Evolutionary conservation across 2,797 vertebrate species (phyloP).

Genomic region (Erethizon dorsatum): DNA sequence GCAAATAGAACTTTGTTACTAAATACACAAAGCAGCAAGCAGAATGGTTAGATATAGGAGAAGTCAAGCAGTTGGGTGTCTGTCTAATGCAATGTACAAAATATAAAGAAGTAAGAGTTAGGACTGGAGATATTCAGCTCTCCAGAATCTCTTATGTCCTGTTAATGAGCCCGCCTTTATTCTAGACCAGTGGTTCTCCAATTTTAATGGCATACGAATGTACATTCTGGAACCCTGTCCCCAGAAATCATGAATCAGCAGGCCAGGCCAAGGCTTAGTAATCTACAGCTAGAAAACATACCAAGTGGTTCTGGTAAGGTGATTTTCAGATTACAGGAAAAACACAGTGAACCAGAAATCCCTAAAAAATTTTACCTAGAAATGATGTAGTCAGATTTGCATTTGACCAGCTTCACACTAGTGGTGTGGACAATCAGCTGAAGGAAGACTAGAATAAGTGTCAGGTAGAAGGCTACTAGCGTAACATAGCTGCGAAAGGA

Average conservation of each 20-base stretch:
- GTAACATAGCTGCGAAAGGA: background rate
- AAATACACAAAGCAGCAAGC: background rate
- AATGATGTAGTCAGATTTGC: background rate
- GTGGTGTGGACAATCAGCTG: background rate
- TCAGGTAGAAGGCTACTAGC: background rate
- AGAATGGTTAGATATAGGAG: background rate
- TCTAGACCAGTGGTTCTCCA: background rate
- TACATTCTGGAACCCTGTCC: background rate
- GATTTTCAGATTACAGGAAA: slow-evolving; percentile 34
- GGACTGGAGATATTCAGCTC: background rate
- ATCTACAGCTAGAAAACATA: background rate
- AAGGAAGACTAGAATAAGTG: background rate
- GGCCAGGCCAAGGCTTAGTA: background rate
- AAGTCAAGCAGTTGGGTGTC: background rate
- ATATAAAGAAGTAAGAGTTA: background rate
- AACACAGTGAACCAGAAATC: background rate
- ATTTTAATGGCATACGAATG: background rate
- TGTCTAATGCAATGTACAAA: background rate
- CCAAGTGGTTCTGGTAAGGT: background rate
- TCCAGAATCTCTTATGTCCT: background rate
- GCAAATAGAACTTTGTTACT: background rate
- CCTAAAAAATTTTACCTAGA: background rate
- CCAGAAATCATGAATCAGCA: background rate
- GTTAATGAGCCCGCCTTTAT: background rate
- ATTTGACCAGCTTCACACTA: background rate